Percentiles rank a stretch among this genome's conserved stretches.
Evolutionary conservation across 2,888 invertebrate genomes (phyloP).

Genomic region (Sminthurides aquaticus): DNA sequence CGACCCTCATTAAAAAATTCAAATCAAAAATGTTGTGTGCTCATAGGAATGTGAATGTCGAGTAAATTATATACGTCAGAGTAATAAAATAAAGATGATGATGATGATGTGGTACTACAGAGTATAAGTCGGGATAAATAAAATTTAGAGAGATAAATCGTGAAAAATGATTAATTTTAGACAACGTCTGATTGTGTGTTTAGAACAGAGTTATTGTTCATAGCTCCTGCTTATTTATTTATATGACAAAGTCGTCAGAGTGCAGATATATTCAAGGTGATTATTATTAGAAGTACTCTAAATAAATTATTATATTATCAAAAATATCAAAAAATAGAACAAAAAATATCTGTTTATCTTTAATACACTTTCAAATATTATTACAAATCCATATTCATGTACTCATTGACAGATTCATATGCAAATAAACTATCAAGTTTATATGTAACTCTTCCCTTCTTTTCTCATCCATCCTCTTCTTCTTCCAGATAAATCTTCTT

Average conservation of each 20-base stretch:
- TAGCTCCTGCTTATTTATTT: neutral
- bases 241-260: neutral
- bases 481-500: no score
- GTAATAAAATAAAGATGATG: no score
- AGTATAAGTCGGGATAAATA: neutral
- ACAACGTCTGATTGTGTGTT: no score
- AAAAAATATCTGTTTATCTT: neutral
- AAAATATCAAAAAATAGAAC: neutral
- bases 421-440: neutral
- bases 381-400: slow-evolving; percentile 4
- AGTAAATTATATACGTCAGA: no score
- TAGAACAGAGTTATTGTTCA: neutral
- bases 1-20: no score
- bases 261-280: neutral
- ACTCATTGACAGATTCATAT: slow-evolving; percentile 13
- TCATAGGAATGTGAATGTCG: no score
- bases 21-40: no score
- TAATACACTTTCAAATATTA: neutral
- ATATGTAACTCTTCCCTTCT: neutral
- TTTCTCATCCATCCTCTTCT: no score
- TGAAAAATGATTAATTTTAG: no score
- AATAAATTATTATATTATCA: neutral
- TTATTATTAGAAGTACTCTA: neutral
- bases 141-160: no score
- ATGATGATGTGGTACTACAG: neutral